A percentile compares a stretch with the other conserved stretches of the same genome.
phyloP scores from a whole-genome alignment of 2,113 vertebrate genomes.

The Hydropotes inermis region DNA sequence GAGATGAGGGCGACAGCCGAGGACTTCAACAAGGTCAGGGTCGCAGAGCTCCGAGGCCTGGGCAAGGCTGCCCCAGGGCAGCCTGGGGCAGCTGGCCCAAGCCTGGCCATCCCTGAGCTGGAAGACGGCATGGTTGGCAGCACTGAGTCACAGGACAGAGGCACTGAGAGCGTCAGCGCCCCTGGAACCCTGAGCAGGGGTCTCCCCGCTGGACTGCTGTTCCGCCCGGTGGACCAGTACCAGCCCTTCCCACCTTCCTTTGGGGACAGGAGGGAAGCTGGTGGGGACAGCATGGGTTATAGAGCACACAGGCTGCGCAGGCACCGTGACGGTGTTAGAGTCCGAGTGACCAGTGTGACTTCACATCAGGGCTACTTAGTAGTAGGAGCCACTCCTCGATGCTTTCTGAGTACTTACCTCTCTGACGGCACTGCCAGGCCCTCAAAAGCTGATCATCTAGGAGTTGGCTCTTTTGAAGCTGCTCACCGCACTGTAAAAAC shows the following conservation, averaged over 20 bases:
- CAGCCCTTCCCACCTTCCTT: neutral
- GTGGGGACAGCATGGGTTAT: neutral
- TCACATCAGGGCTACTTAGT: fast-evolving
- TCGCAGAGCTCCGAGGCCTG: neutral
- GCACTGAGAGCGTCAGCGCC: neutral
- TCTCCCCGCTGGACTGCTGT: neutral
- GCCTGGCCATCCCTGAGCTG: neutral
- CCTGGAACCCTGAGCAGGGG: neutral
- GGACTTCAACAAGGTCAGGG: constrained; percentile 96
- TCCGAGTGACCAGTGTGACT: fast-evolving
- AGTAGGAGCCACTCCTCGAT: fast-evolving
- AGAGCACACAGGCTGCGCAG: neutral
- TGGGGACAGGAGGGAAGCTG: neutral
- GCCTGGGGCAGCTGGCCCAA: neutral
- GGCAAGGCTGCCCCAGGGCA: neutral
- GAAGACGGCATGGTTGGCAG: neutral
- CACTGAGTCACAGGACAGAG: neutral
- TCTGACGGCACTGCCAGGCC: neutral
- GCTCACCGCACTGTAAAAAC: neutral
- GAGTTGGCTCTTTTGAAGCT: neutral
- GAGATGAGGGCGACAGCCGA: constrained; percentile 98
- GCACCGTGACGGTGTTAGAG: neutral
- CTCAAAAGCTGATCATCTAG: neutral
- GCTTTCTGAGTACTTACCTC: neutral
- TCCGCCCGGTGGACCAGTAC: neutral